A percentile compares a stretch with the other conserved stretches of the same genome.
Conservation (phyloP, 2,888 invertebrate species). For the Thymelicus sylvestris region DNA sequence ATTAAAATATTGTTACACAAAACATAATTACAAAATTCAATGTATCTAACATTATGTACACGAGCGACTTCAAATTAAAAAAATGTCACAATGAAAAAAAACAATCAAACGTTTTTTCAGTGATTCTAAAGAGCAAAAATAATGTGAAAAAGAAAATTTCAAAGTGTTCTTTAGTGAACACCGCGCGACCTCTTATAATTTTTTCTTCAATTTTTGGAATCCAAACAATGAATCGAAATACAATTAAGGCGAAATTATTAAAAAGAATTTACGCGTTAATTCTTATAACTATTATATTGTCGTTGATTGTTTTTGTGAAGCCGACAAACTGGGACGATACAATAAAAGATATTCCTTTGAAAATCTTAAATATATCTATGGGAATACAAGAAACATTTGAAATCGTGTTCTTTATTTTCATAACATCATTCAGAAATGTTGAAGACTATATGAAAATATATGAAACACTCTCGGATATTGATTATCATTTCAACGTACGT, state of each 20-base stretch:
- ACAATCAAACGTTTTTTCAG: constrained; percentile 39
- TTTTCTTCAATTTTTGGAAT: constrained; percentile 56
- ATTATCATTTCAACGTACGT: constrained; percentile 51
- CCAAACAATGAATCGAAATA: constrained; percentile 50
- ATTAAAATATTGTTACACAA: no score
- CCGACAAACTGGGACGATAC: constrained; percentile 56
- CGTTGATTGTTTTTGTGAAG: constrained; percentile 43
- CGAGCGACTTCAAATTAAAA: constrained; percentile 42
- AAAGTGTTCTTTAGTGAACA: constrained; percentile 48
- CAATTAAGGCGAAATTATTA: constrained; percentile 44
- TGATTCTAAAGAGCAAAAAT: constrained; percentile 42
- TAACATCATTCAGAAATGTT: constrained; percentile 52
- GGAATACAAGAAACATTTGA: constrained; percentile 51
- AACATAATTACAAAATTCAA: not conserved
- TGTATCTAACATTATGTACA: constrained; percentile 41
- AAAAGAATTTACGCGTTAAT: constrained; percentile 53
- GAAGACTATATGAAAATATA: constrained; percentile 53
- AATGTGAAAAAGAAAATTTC: constrained; percentile 32
- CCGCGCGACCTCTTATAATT: constrained; percentile 57
- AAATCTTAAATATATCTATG: constrained; percentile 57
- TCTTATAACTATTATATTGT: constrained; percentile 46
- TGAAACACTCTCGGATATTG: constrained; percentile 53
- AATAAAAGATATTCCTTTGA: constrained; percentile 57
- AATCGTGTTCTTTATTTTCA: constrained; percentile 52
- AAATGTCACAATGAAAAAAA: constrained; percentile 18